These are phyloP conservation scores for Drosophila willistoni DNA, from an alignment of 1,140 invertebrate species.

Conservation along the genomic window DNA sequence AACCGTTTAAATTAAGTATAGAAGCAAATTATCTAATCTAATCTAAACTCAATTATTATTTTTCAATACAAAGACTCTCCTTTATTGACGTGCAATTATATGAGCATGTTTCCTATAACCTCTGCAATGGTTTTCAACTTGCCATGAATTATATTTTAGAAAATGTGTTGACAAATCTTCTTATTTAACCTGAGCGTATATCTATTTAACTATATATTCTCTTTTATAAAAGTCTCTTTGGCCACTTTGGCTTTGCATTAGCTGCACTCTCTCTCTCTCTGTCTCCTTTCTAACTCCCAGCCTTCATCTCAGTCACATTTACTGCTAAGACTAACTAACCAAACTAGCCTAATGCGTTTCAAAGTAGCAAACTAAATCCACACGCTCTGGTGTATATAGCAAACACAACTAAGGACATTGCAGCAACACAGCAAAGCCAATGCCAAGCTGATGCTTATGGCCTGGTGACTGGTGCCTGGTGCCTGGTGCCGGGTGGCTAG, in stretches of 20 bases:
- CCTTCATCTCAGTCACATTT: not conserved
- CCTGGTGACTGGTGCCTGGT: constrained; percentile 18
- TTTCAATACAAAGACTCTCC: too few species aligned
- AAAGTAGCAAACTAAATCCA: constrained; percentile 58
- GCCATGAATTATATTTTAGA: too few species aligned
- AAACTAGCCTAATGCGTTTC: constrained; percentile 69
- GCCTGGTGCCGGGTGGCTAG: constrained; percentile 12
- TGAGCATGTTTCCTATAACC: too few species aligned
- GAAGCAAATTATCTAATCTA: too few species aligned
- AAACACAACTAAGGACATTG: constrained; percentile 18
- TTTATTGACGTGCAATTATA: too few species aligned
- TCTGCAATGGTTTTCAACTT: too few species aligned
- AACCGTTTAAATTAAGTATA: too few species aligned
- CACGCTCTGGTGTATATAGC: constrained; percentile 31
- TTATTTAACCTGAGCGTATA: not conserved
- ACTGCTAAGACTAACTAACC: constrained; percentile 58
- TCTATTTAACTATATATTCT: constrained; percentile 24
- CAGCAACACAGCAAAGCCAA: not conserved
- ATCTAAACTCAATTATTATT: too few species aligned
- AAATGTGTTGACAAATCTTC: not conserved
- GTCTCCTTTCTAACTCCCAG: not conserved
- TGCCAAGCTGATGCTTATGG: constrained; percentile 4
- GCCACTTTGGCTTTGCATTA: constrained; percentile 61
- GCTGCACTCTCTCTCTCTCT: constrained; percentile 15
- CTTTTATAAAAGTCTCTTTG: constrained; percentile 26